Conservation (phyloP, 2,888 invertebrate genomes). For the Pammene fasciana region DNA sequence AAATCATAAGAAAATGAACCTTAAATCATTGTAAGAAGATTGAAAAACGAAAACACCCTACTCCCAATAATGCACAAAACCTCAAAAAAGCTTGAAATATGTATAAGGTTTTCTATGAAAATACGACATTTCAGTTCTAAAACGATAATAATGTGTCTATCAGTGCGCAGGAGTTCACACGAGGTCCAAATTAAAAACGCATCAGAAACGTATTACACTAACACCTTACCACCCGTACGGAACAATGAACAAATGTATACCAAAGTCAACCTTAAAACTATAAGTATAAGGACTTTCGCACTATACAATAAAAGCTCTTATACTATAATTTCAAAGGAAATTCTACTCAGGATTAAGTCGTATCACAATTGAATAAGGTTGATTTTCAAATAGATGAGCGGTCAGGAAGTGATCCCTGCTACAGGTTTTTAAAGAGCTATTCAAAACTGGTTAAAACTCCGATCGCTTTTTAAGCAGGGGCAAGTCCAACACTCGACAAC, state of each 20-base stretch:
- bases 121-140: conserved; percentile 6
- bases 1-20: too few relatives aligned
- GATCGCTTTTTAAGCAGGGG: neutral
- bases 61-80: neutral
- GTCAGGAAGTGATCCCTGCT: conserved; percentile 30
- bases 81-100: neutral
- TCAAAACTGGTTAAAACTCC: conserved; percentile 18
- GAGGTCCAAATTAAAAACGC: conserved; percentile 77
- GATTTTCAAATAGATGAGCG: conserved; percentile 2
- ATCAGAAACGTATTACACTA: conserved; percentile 79
- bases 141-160: conserved; percentile 69
- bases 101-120: neutral
- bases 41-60: too few relatives aligned
- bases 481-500: neutral
- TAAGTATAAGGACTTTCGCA: neutral
- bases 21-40: too few relatives aligned
- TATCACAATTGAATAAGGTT: neutral
- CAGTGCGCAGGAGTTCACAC: conserved; percentile 78
- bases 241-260: conserved; percentile 12
- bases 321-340: neutral
- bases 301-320: neutral
- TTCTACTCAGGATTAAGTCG: neutral
- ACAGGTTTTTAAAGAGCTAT: conserved; percentile 32
- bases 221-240: conserved; percentile 67
- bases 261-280: conserved; percentile 18